Evolutionary conservation across 1,140 invertebrate species (phyloP).

Genomic region (Caerostris extrusa): DNA sequence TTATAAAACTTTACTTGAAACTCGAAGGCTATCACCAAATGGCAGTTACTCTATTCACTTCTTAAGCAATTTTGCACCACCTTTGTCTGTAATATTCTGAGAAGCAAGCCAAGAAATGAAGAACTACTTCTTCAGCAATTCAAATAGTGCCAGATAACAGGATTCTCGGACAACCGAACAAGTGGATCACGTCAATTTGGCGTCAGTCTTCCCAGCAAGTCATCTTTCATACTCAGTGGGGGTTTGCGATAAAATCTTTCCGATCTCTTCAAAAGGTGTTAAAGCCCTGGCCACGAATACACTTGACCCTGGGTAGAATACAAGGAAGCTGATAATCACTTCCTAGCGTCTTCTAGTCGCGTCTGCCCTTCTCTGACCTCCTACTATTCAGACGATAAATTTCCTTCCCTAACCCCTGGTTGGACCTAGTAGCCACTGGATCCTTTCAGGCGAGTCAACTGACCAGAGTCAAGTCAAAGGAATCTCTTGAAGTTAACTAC

Average conservation of each 20-base stretch:
- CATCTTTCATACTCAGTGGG: background rate
- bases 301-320: conserved; percentile 34
- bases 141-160: background rate
- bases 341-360: conserved; percentile 46
- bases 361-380: conserved; percentile 11
- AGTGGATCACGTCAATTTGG: background rate
- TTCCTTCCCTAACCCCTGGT: background rate
- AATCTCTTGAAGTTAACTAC: too few species aligned
- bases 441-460: background rate
- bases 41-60: background rate
- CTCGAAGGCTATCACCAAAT: too few species aligned
- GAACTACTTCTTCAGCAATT: background rate
- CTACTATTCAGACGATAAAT: background rate
- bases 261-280: conserved; percentile 17
- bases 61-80: background rate
- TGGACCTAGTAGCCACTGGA: background rate
- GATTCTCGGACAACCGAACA: background rate
- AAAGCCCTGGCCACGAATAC: conserved; percentile 24
- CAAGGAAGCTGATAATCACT: conserved; percentile 50
- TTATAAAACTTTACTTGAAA: too few species aligned
- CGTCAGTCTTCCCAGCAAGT: background rate
- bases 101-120: background rate
- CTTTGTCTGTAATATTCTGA: background rate
- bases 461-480: background rate
- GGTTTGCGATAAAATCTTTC: conserved; percentile 14